A percentile compares a stretch with the other conserved stretches of the same genome.
Conservation (phyloP, 2,888 invertebrate species). For the Torymus texanus region DNA sequence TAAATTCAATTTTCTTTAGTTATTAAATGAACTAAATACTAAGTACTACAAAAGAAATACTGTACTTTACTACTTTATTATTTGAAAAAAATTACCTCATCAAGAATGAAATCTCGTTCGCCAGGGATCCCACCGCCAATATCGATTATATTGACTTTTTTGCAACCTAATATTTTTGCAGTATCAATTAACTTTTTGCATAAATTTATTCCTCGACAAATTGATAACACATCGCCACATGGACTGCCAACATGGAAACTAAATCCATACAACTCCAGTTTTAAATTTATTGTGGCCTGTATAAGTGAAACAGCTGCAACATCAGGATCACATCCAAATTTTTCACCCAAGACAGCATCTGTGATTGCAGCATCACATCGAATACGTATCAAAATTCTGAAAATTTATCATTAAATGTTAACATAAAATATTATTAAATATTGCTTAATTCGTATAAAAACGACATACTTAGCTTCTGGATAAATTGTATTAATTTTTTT, state of each 20-base stretch:
- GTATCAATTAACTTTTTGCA: conserved; percentile 77
- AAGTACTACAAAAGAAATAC: too few species aligned
- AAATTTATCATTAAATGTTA: not conserved
- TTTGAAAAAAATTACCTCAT: conserved; percentile 68
- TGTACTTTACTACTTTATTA: too few species aligned
- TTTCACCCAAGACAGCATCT: conserved; percentile 61
- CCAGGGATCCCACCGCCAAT: conserved; percentile 81
- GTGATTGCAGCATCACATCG: conserved; percentile 64
- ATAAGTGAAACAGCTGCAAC: conserved; percentile 65
- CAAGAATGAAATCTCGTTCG: conserved; percentile 71
- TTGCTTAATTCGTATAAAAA: not conserved
- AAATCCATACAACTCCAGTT: conserved; percentile 69
- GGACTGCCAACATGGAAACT: conserved; percentile 72
- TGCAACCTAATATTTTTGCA: conserved; percentile 76
- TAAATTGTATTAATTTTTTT: conserved; percentile 77
- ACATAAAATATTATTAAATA: not conserved
- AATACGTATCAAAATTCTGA: conserved; percentile 68
- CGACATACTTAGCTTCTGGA: conserved; percentile 75
- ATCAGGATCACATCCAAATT: conserved; percentile 70
- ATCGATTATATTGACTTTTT: conserved; percentile 77
- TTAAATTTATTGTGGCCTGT: conserved; percentile 62
- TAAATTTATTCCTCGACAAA: conserved; percentile 76
- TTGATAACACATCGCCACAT: conserved; percentile 75
- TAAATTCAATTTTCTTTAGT: too few species aligned
- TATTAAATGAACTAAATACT: too few species aligned